These are phyloP conservation scores for Hoplostethus mediterraneus DNA, from an alignment of 2,797 vertebrate species.

Conservation along the genomic window DNA sequence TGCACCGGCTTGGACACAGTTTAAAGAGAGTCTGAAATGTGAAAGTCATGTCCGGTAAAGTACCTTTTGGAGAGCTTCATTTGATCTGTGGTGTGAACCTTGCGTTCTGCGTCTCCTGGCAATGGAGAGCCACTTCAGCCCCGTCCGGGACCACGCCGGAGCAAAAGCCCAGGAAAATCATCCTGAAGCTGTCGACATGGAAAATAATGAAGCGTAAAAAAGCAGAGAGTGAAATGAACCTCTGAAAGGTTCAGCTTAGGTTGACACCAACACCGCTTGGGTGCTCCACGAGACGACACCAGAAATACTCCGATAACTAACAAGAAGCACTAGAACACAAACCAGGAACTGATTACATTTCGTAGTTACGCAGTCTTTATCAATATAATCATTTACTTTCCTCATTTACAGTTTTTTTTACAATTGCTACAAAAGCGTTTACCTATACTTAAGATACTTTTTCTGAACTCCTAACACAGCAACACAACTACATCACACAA, in stretches of 20 bases:
- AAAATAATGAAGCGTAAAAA: slow-evolving; percentile 32
- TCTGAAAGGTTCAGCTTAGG: not conserved
- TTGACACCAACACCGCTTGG: too few relatives aligned
- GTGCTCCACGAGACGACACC: too few relatives aligned
- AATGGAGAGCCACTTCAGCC: not conserved
- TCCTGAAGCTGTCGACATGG: slow-evolving; percentile 14
- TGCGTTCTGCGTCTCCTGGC: not conserved
- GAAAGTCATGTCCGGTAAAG: slow-evolving; percentile 7
- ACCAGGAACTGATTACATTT: too few relatives aligned
- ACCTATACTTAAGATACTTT: too few relatives aligned
- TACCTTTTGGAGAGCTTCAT: slow-evolving; percentile 8
- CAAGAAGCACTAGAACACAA: too few relatives aligned
- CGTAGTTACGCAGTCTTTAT: too few relatives aligned
- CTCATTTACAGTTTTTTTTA: too few relatives aligned
- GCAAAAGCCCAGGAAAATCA: slow-evolving; percentile 2
- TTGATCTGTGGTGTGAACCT: not conserved
- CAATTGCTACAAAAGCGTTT: too few relatives aligned
- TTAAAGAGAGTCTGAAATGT: slow-evolving; percentile 10
- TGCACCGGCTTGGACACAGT: not conserved
- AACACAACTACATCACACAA: too few relatives aligned
- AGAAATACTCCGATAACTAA: too few relatives aligned
- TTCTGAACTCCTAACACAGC: too few relatives aligned
- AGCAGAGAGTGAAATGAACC: slow-evolving; percentile 28
- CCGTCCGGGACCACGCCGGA: not conserved
- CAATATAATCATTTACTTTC: too few relatives aligned